A percentile compares a stretch with the other conserved stretches of the same genome.
Conservation (phyloP, 1,140 invertebrate species). For the Trichonephila clavipes region DNA sequence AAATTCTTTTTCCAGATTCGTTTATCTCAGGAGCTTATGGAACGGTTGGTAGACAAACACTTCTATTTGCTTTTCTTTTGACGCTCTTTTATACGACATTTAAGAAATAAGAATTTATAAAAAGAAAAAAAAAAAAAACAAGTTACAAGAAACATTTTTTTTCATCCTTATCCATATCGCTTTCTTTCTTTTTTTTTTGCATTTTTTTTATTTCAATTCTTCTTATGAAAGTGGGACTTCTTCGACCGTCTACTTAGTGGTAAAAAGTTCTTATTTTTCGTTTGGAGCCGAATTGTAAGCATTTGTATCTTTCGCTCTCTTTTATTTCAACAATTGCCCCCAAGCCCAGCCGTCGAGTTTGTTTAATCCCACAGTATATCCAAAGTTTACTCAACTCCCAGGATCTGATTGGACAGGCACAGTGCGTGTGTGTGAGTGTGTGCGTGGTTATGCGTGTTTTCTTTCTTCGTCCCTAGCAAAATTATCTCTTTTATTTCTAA, state of each 20-base stretch:
- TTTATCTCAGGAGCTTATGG: slow-evolving; percentile 71
- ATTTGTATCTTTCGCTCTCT: slow-evolving; percentile 73
- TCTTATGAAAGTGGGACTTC: slow-evolving; percentile 62
- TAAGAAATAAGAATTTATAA: slow-evolving; percentile 74
- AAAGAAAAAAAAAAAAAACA: slow-evolving; percentile 37
- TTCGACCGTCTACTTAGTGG: slow-evolving; percentile 72
- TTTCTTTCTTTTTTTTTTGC: slow-evolving; percentile 38
- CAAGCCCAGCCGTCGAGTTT: slow-evolving; percentile 72
- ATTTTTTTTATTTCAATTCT: slow-evolving; percentile 50
- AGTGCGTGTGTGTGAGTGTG: slow-evolving; percentile 61
- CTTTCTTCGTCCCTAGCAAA: slow-evolving; percentile 71
- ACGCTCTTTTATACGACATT: slow-evolving; percentile 75
- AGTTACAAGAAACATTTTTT: slow-evolving; percentile 49
- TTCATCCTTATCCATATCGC: slow-evolving; percentile 55
- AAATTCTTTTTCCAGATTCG: slow-evolving; percentile 75
- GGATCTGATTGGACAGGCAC: slow-evolving; percentile 74
- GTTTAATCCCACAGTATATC: slow-evolving; percentile 75
- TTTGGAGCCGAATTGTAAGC: slow-evolving; percentile 64
- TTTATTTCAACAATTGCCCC: slow-evolving; percentile 75
- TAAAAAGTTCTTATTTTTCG: slow-evolving; percentile 75
- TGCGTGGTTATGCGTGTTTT: slow-evolving; percentile 74
- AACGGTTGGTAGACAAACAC: slow-evolving; percentile 74
- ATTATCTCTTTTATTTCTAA: slow-evolving; percentile 77
- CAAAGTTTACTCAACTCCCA: slow-evolving; percentile 76
- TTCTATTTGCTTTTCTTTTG: slow-evolving; percentile 76